Base-by-base conservation (phyloP, 2,113 vertebrate species). In the Anoura caudifer region DNA sequence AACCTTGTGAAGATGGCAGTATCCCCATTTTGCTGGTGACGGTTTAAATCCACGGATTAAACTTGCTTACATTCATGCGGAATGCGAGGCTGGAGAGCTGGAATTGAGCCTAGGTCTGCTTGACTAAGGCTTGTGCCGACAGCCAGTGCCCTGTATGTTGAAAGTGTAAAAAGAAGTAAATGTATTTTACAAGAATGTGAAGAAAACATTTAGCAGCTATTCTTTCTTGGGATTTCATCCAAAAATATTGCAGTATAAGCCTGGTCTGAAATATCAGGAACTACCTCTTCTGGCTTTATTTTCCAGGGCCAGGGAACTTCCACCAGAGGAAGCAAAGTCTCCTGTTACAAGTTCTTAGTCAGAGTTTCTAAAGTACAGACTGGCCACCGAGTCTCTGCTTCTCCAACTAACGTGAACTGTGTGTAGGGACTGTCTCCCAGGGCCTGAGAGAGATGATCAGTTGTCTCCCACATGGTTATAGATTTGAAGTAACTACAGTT, bases 261-360 rank as follows among this genome's bases (percentile, higher is more conserved):
- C 84, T 92, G 59, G 33, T 89, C 52, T 77, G 69, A 92, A 95
- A 61, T 90, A 52, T 54, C 73, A 79, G 61, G 47, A 89, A 67
- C 26, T 3, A 45, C 50, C 92, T 93, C 31, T 36, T 61, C 59
- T 80, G 83, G 33, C 10, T 90, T 87, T 87, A 69, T 26, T 73
- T 65, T 56, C 45, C 69, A 91, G 33, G 20, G 11, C 54, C 81
- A 41, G 54, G 67, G 36, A 70, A 56, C 11, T n/a, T 88, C 43
- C 47, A 28, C 43, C 45, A 47, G 50, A 41, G 14, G n/a, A 69
- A 75, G 31, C 54, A 43, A 65, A 83, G 41, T 61, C 56, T 85
- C 45, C 24, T 33, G 41, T 91, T 61, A 47, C 28, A 54, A 56
- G 33, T 83, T 88, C 50, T 19, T 45, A 52, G 31, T 36, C 4